Conservation (phyloP, 2,888 invertebrate species). For the Mythimna impura region DNA sequence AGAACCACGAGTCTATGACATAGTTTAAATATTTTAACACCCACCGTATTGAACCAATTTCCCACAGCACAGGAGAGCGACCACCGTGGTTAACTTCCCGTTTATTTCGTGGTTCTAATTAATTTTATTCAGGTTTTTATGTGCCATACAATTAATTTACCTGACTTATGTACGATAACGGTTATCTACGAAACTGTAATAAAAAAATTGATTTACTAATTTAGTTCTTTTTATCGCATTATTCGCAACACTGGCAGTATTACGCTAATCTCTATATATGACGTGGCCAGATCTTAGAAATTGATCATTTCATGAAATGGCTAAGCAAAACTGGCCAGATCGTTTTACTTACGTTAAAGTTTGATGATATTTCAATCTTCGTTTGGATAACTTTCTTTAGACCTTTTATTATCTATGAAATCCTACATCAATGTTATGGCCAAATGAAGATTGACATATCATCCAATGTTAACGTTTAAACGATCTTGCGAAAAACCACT, state of each 20-base stretch:
- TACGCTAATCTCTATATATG: too few species aligned
- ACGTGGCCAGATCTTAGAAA: too few species aligned
- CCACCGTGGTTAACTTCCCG: constrained; percentile 58
- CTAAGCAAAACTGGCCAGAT: too few species aligned
- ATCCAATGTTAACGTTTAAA: too few species aligned
- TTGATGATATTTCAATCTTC: too few species aligned
- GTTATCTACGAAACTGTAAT: constrained; percentile 11
- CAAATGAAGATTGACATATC: too few species aligned
- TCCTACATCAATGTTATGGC: too few species aligned
- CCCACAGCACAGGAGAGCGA: constrained; percentile 50
- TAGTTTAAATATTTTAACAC: constrained; percentile 37
- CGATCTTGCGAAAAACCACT: too few species aligned
- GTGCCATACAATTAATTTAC: constrained; percentile 45
- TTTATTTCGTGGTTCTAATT: constrained; percentile 55
- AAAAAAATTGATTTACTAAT: background rate
- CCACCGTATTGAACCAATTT: constrained; percentile 51
- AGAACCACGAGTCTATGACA: constrained; percentile 47
- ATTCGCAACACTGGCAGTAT: background rate
- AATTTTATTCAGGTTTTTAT: constrained; percentile 62
- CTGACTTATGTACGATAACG: constrained; percentile 35
- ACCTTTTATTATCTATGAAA: too few species aligned
- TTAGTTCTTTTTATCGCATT: background rate
- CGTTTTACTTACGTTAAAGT: too few species aligned
- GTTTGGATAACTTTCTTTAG: too few species aligned
- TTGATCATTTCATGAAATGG: too few species aligned